Percentiles rank a stretch among this genome's conserved stretches.
phyloP scores from a whole-genome alignment of 2,888 invertebrate genomes.

The Mylabris sibirica region DNA sequence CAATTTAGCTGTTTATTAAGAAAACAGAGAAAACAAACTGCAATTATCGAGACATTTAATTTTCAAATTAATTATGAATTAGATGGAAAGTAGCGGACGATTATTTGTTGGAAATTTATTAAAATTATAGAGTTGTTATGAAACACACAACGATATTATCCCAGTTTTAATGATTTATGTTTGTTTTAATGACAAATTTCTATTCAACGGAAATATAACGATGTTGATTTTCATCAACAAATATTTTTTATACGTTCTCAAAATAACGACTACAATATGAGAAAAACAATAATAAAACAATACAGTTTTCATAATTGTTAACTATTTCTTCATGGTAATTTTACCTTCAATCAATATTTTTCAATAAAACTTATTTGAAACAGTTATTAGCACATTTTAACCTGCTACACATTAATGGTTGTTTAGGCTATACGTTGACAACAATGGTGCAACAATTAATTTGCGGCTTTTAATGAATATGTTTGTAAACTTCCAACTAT shows the following conservation, averaged over 20 bases:
- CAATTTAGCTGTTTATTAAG: background rate
- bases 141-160: background rate
- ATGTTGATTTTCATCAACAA: background rate
- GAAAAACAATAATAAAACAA: too few relatives aligned
- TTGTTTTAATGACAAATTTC: background rate
- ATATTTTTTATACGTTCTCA: too few relatives aligned
- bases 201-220: background rate
- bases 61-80: background rate
- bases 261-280: too few relatives aligned
- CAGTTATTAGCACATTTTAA: background rate
- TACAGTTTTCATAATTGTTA: too few relatives aligned
- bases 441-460: conserved; percentile 3
- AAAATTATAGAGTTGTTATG: background rate
- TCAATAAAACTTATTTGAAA: conserved; percentile 12
- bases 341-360: conserved; percentile 1
- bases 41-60: background rate
- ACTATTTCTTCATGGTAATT: too few relatives aligned
- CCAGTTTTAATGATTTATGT: background rate
- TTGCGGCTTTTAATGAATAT: conserved; percentile 11
- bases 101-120: background rate
- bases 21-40: background rate
- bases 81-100: background rate
- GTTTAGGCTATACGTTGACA: background rate
- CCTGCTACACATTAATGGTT: background rate
- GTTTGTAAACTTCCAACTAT: conserved; percentile 21